Evolutionary conservation across 2,888 invertebrate genomes (phyloP).

Genomic region (Periphyllus acericola): DNA sequence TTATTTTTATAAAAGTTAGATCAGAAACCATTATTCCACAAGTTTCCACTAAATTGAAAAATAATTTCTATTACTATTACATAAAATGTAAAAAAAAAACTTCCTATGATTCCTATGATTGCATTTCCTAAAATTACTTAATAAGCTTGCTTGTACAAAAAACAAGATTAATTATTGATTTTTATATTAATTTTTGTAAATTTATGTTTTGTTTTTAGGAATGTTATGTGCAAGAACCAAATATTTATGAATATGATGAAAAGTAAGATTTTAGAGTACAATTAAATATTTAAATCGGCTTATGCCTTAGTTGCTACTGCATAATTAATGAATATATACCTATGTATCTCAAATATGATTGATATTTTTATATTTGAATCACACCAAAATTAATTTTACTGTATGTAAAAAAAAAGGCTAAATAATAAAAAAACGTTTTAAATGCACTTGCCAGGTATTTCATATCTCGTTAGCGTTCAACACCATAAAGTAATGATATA

Average conservation of each 20-base stretch:
- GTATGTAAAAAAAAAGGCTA: no score
- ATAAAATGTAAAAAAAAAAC: not conserved
- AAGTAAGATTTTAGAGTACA: conserved; percentile 45
- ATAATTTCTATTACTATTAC: not conserved
- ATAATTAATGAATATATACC: no score
- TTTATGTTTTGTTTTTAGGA: conserved; percentile 24
- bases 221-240: conserved; percentile 60
- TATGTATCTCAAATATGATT: no score
- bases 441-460: no score
- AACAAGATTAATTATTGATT: not conserved
- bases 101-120: not conserved
- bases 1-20: not conserved
- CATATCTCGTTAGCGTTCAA: no score
- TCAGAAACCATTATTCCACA: not conserved
- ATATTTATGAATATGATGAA: conserved; percentile 60
- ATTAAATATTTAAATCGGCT: conserved; percentile 52
- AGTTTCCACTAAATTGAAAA: not conserved
- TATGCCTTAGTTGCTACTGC: no score
- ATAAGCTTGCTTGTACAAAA: not conserved
- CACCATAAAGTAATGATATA: no score
- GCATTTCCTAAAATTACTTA: not conserved
- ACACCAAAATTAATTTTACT: no score
- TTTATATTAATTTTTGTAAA: not conserved
- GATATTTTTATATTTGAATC: no score
- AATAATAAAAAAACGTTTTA: no score